A percentile compares a stretch with the other conserved stretches of the same genome.
These are phyloP conservation scores for Eupithecia tripunctaria DNA, from an alignment of 2,888 invertebrate genomes.

Conservation along the genomic window DNA sequence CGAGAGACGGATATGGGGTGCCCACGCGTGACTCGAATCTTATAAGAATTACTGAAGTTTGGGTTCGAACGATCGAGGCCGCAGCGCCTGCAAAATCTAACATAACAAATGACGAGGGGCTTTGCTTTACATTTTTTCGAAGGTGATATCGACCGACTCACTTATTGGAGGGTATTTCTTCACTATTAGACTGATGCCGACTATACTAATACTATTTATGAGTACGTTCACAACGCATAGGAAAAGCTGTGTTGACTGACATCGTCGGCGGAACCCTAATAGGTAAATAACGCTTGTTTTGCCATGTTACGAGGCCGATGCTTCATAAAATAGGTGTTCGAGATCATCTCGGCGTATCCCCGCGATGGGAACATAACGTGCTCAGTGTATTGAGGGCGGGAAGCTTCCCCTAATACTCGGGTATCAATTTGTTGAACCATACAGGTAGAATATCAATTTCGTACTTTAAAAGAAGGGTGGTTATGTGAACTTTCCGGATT, in stretches of 20 bases:
- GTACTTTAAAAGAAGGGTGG: not conserved
- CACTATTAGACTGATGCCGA: not conserved
- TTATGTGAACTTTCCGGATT: not conserved
- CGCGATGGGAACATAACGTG: not conserved
- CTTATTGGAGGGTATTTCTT: not conserved
- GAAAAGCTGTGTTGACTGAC: not conserved
- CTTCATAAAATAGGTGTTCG: slow-evolving; percentile 11
- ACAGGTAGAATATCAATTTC: slow-evolving; percentile 1
- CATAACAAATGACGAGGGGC: slow-evolving; percentile 6
- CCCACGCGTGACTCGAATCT: slow-evolving; percentile 34
- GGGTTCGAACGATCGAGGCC: slow-evolving; percentile 12
- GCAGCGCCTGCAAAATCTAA: slow-evolving; percentile 16
- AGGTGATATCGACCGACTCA: not conserved
- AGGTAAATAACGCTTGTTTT: slow-evolving; percentile 4
- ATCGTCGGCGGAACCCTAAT: not conserved
- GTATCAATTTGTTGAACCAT: slow-evolving; percentile 1
- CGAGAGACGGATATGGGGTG: slow-evolving; percentile 33
- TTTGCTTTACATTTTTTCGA: slow-evolving; percentile 1
- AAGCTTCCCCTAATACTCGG: not conserved
- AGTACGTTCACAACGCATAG: not conserved
- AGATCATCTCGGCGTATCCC: not conserved
- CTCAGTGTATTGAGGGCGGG: not conserved
- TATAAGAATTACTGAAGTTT: slow-evolving; percentile 21
- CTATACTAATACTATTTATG: not conserved
- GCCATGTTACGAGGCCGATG: not conserved